Percentiles rank a stretch among this genome's conserved stretches.
These are phyloP conservation scores for Rissa tridactyla DNA, from an alignment of 2,113 vertebrate genomes.

Conservation along the genomic window DNA sequence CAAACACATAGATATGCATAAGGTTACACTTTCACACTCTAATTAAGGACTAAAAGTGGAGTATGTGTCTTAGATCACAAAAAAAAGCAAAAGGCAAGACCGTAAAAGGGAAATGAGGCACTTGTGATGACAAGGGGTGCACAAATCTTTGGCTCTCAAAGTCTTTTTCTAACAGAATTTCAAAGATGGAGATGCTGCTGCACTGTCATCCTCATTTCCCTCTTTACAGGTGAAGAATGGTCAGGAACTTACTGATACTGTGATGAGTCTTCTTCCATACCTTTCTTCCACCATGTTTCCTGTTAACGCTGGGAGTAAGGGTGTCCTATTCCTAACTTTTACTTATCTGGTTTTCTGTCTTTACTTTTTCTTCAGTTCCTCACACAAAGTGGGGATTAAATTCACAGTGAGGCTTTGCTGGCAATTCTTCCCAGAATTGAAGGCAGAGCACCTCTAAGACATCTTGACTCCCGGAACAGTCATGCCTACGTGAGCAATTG, in stretches of 20 bases:
- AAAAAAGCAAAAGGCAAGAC: background rate
- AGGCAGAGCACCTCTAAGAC: background rate
- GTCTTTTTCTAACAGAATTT: background rate
- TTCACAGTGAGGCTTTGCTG: background rate
- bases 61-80: background rate
- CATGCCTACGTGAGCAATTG: fast-evolving
- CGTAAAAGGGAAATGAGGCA: background rate
- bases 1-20: background rate
- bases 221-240: background rate
- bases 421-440: background rate
- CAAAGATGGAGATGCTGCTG: background rate
- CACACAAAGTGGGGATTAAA: background rate
- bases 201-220: background rate
- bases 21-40: background rate
- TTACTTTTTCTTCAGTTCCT: background rate
- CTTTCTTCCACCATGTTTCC: background rate
- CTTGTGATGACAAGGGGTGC: background rate
- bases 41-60: background rate
- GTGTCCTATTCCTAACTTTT: background rate
- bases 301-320: background rate
- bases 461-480: background rate
- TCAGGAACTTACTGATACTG: background rate
- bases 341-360: background rate
- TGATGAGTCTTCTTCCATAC: background rate
- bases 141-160: background rate